Evolutionary conservation across 2,113 vertebrate species (phyloP).

Genomic region (Tenrec ecaudatus): DNA sequence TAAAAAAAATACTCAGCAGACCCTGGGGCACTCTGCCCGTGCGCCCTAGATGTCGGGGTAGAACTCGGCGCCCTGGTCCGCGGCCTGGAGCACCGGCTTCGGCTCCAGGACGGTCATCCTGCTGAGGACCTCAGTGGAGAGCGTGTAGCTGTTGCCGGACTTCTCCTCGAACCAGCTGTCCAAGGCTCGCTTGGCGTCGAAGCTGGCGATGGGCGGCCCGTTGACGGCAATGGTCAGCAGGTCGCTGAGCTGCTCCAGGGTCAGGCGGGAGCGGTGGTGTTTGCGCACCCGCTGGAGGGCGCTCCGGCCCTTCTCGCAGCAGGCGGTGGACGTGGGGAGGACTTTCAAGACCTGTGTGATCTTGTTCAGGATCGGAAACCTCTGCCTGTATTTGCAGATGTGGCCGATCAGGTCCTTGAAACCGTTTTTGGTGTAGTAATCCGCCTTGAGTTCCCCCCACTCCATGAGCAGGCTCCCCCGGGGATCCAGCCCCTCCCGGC

Average conservation of each 20-base stretch:
- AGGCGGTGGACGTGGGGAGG: constrained; percentile 93
- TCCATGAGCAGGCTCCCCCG: constrained; percentile 91
- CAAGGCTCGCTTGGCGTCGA: constrained; percentile 95
- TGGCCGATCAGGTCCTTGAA: constrained; percentile 95
- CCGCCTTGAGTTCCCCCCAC: constrained; percentile 96
- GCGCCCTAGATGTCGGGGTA: constrained; percentile 91
- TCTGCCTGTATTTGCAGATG: constrained; percentile 94
- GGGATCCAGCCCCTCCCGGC: constrained; percentile 88
- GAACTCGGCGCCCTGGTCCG: constrained; percentile 92
- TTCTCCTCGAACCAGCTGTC: constrained; percentile 99
- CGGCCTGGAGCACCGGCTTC: constrained; percentile 90
- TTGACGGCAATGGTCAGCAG: constrained; percentile 94
- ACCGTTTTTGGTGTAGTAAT: constrained; percentile 94
- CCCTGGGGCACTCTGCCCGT: constrained; percentile 80
- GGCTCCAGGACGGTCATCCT: constrained; percentile 92
- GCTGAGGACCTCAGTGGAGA: constrained; percentile 92
- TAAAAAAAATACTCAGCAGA: constrained; percentile 87
- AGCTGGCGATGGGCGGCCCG: constrained; percentile 92
- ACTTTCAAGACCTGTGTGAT: constrained; percentile 93
- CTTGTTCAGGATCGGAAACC: constrained; percentile 94
- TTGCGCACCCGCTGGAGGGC: constrained; percentile 93
- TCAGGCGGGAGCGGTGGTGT: constrained; percentile 94
- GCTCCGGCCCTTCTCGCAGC: constrained; percentile 94
- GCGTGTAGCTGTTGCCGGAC: constrained; percentile 92
- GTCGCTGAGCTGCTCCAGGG: constrained; percentile 95